Evolutionary conservation across 1,140 invertebrate genomes (phyloP).

Genomic region (Steinernema feltiae): DNA sequence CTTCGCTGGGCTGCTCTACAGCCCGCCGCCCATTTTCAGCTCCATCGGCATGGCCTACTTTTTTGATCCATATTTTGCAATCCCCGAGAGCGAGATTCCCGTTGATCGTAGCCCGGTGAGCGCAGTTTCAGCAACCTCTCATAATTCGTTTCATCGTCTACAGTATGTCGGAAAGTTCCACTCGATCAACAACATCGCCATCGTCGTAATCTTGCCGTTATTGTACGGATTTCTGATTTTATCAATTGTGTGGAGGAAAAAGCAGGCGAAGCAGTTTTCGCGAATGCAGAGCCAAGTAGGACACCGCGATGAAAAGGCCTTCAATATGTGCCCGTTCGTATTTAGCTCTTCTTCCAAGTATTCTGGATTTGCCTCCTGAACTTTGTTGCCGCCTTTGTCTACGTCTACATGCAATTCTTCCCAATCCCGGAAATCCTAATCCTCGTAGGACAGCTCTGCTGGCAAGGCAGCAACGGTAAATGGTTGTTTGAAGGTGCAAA

Average conservation of each 20-base stretch:
- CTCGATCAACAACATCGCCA: conserved; percentile 20
- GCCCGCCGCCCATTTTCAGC: conserved; percentile 27
- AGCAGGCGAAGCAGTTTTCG: neutral
- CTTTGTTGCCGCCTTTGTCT: too few species aligned
- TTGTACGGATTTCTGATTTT: conserved; percentile 8
- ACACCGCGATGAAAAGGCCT: neutral
- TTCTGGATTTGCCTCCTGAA: too few species aligned
- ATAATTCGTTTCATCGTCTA: too few species aligned
- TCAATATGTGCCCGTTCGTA: too few species aligned
- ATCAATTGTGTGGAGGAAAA: neutral
- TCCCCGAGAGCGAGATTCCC: neutral
- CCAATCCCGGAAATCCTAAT: conserved; percentile 16
- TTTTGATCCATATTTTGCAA: conserved; percentile 26
- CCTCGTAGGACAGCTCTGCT: conserved; percentile 55
- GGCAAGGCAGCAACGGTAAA: neutral
- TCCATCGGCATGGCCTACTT: conserved; percentile 22
- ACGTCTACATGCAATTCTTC: too few species aligned
- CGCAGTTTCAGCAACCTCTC: too few species aligned
- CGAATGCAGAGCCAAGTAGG: neutral
- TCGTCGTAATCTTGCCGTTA: conserved; percentile 1
- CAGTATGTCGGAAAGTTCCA: conserved; percentile 15
- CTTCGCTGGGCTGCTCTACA: neutral
- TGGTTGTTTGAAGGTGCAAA: too few species aligned
- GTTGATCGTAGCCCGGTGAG: neutral
- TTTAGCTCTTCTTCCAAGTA: conserved; percentile 24